A percentile compares a stretch with the other conserved stretches of the same genome.
These are phyloP conservation scores for Muscicapa striata DNA, from an alignment of 2,797 vertebrate species.

Conservation along the genomic window DNA sequence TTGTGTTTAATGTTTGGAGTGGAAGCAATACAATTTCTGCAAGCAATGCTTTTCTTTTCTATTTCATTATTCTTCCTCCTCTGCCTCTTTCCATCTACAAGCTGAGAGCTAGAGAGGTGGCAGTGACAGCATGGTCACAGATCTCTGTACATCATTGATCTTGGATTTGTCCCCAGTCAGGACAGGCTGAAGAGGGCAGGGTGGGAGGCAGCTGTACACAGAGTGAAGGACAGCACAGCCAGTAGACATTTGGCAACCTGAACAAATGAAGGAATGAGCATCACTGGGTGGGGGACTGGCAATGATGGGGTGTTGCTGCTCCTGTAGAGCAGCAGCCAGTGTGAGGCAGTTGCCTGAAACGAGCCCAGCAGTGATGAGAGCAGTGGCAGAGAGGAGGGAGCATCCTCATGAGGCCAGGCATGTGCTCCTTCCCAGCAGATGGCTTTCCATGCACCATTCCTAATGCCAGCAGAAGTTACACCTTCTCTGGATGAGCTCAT, in stretches of 20 bases:
- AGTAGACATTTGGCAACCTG: not conserved
- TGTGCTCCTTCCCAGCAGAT: constrained; percentile 56
- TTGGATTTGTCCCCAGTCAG: not conserved
- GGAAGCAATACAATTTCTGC: constrained; percentile 12
- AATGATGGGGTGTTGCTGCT: not conserved
- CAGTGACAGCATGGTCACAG: not conserved
- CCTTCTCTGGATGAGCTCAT: not conserved
- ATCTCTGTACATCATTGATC: not conserved
- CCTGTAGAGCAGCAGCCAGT: not conserved
- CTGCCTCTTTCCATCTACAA: not conserved
- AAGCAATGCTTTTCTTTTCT: not conserved
- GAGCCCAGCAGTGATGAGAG: not conserved
- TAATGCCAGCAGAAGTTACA: constrained; percentile 66
- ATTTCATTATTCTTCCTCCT: not conserved
- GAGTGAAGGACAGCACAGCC: not conserved
- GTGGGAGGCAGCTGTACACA: not conserved
- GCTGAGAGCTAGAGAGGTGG: not conserved
- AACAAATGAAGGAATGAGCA: not conserved
- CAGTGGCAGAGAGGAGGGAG: not conserved
- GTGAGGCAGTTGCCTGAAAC: not conserved
- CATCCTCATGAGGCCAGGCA: not conserved
- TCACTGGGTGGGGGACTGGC: not conserved
- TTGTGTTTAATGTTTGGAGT: not conserved
- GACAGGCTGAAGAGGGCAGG: not conserved
- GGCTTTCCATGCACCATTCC: constrained; percentile 76